phyloP scores from a whole-genome alignment of 2,797 vertebrate genomes.

The Toxotes lorentzi region DNA sequence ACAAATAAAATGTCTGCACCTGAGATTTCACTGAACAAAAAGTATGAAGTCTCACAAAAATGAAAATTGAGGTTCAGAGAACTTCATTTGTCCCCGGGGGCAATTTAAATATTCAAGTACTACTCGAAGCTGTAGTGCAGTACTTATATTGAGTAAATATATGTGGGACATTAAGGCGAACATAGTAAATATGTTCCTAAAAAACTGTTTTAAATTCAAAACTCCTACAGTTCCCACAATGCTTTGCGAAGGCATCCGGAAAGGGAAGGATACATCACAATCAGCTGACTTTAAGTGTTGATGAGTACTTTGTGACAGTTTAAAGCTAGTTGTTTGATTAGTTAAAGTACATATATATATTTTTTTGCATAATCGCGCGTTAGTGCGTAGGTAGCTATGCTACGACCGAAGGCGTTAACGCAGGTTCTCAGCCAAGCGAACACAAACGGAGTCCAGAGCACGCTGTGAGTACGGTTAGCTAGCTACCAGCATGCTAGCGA shows the following conservation, averaged over 20 bases:
- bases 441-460: conserved; percentile 97
- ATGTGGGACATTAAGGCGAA: neutral
- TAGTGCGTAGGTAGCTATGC: conserved; percentile 77
- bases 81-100: too few relatives aligned
- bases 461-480: conserved; percentile 89
- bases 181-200: neutral
- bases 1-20: too few relatives aligned
- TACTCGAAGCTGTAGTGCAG: neutral
- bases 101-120: too few relatives aligned
- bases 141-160: neutral
- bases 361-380: rapidly evolving
- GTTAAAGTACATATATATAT: neutral
- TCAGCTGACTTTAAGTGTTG: conserved; percentile 66
- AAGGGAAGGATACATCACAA: conserved; percentile 15
- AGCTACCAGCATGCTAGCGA: conserved; percentile 24
- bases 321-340: neutral
- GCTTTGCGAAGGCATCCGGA: conserved; percentile 49
- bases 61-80: too few relatives aligned
- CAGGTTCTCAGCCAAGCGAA: conserved; percentile 98
- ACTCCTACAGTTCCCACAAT: conserved; percentile 58
- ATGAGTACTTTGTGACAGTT: neutral
- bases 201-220: too few relatives aligned
- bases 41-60: too few relatives aligned
- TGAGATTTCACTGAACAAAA: too few relatives aligned
- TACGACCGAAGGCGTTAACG: conserved; percentile 95